These are phyloP conservation scores for Dicrurus megarhynchus DNA, from an alignment of 2,113 vertebrate species.

Conservation along the genomic window DNA sequence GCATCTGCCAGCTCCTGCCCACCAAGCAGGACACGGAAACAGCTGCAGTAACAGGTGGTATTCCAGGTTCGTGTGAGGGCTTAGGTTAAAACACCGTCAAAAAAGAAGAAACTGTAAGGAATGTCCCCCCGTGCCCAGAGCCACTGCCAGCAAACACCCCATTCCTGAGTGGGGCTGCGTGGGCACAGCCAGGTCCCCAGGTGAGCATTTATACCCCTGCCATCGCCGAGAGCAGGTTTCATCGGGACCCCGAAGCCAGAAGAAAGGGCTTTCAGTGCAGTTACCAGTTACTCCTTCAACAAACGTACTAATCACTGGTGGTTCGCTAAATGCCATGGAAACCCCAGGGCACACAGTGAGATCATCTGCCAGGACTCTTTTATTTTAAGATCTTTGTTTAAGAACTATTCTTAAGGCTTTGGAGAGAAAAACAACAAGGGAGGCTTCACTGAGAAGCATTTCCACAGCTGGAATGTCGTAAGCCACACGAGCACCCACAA, in stretches of 20 bases:
- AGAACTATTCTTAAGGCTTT: neutral
- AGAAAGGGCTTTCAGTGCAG: neutral
- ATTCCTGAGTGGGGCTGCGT: neutral
- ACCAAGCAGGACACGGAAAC: neutral
- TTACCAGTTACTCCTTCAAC: neutral
- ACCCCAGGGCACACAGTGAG: neutral
- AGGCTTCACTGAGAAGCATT: neutral
- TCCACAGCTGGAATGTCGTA: neutral
- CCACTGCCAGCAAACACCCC: neutral
- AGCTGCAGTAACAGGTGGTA: neutral
- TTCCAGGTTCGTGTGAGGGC: neutral
- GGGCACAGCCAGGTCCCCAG: neutral
- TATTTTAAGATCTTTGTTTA: constrained; percentile 3
- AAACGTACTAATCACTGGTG: neutral
- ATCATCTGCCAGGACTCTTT: neutral
- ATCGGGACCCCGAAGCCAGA: neutral
- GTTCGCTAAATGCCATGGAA: constrained; percentile 1
- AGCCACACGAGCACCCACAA: neutral
- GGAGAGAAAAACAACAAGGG: neutral
- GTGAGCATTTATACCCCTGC: neutral
- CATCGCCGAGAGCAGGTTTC: neutral
- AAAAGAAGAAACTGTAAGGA: neutral
- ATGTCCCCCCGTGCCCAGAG: accelerated
- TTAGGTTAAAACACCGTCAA: neutral
- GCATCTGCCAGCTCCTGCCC: neutral